phyloP scores from a whole-genome alignment of 2,888 invertebrate species.

The Nymphalis urticae region DNA sequence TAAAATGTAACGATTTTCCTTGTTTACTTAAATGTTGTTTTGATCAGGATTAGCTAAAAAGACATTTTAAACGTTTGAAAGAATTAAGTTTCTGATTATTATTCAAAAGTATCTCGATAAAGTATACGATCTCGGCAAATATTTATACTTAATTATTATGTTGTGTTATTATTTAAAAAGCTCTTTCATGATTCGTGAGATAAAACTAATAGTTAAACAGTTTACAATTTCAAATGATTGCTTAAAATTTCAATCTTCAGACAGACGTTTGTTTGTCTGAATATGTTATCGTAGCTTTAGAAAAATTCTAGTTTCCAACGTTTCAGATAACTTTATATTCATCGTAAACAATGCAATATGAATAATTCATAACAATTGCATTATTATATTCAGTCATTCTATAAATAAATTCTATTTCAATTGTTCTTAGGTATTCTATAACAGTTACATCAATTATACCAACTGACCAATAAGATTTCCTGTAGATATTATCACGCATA shows the following conservation, averaged over 20 bases:
- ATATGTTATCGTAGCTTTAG: not conserved
- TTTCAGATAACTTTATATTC: conserved; percentile 6
- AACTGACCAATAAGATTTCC: not conserved
- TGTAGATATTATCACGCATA: not conserved
- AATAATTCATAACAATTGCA: conserved; percentile 4
- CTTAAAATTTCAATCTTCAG: too few species aligned
- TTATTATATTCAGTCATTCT: conserved; percentile 3
- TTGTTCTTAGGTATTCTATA: not conserved
- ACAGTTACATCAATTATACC: conserved; percentile 1
- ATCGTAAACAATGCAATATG: not conserved
- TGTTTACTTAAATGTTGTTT: too few species aligned
- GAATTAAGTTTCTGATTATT: too few species aligned
- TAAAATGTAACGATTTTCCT: not conserved
- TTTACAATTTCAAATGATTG: too few species aligned
- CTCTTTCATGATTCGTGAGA: too few species aligned
- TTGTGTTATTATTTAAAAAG: too few species aligned
- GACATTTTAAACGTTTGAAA: too few species aligned
- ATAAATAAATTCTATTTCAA: not conserved
- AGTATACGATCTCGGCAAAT: too few species aligned
- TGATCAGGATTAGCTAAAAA: too few species aligned
- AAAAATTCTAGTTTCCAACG: conserved; percentile 1
- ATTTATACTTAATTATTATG: too few species aligned
- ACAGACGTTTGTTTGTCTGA: not conserved
- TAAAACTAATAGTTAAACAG: too few species aligned
- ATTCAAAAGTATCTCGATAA: too few species aligned